phyloP scores from a whole-genome alignment of 2,797 vertebrate species.

The Meda fulgida region DNA sequence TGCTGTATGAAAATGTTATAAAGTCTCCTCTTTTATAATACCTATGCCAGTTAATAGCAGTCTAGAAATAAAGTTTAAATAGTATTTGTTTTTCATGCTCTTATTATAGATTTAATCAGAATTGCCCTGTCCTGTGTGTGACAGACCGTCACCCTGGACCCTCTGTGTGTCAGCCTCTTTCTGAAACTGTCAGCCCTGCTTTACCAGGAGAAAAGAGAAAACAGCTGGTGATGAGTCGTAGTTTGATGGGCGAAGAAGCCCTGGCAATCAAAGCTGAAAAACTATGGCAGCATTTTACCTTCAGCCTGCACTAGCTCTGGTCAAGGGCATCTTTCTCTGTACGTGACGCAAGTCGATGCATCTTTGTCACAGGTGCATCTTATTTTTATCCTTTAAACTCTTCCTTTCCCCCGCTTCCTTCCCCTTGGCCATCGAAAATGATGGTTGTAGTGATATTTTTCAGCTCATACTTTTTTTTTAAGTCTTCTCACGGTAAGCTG shows the following conservation, averaged over 20 bases:
- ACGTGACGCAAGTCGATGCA: conserved; percentile 57
- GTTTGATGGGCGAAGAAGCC: conserved; percentile 60
- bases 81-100: background rate
- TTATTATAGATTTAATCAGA: conserved; percentile 11
- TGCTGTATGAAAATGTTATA: background rate
- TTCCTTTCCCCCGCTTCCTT: conserved; percentile 16
- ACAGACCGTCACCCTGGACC: conserved; percentile 23
- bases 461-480: conserved; percentile 51
- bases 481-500: conserved; percentile 51
- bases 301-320: conserved; percentile 50
- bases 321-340: conserved; percentile 65
- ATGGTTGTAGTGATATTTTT: conserved; percentile 52
- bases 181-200: background rate
- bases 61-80: background rate
- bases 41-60: background rate
- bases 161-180: background rate
- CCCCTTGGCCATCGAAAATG: conserved; percentile 10
- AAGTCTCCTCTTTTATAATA: background rate
- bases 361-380: conserved; percentile 59
- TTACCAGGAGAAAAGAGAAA: conserved; percentile 44
- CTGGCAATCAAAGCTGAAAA: conserved; percentile 47
- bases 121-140: background rate
- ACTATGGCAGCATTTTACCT: conserved; percentile 48
- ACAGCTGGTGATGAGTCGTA: conserved; percentile 66
- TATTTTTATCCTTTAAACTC: conserved; percentile 58